A percentile compares a stretch with the other conserved stretches of the same genome.
phyloP scores from a whole-genome alignment of 1,140 invertebrate species.

The Babylonia areolata region DNA sequence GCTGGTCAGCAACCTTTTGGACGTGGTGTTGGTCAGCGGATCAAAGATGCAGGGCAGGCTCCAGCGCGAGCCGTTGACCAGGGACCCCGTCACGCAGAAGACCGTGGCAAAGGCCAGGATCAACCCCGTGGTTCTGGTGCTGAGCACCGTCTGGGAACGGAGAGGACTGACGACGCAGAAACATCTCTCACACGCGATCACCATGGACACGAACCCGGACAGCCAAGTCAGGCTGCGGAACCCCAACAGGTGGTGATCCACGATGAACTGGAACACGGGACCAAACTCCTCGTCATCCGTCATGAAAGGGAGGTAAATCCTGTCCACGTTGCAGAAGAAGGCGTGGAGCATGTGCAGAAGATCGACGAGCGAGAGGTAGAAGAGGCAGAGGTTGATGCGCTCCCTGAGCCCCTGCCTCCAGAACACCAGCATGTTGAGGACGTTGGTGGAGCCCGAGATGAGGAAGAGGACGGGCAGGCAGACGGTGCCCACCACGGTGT shows the following conservation, averaged over 20 bases:
- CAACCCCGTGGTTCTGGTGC: background rate
- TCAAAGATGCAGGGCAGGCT: background rate
- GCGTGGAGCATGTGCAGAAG: background rate
- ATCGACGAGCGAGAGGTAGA: background rate
- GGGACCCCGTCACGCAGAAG: background rate
- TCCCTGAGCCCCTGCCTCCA: background rate
- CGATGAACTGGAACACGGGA: conserved; percentile 29
- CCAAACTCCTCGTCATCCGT: background rate
- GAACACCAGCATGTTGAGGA: conserved; percentile 3
- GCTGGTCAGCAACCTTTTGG: background rate
- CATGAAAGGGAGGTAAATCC: background rate
- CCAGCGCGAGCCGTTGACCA: background rate
- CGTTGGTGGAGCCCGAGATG: background rate
- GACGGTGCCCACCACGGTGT: background rate
- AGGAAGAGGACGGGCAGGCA: background rate
- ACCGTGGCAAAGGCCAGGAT: background rate
- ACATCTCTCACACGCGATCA: conserved; percentile 40
- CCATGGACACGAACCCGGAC: conserved; percentile 24
- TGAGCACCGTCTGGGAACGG: conserved; percentile 11
- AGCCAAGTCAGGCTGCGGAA: conserved; percentile 24
- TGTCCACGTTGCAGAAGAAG: conserved; percentile 1
- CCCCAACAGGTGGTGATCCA: conserved; percentile 19
- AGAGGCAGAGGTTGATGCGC: conserved; percentile 20
- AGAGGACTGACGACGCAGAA: conserved; percentile 39
- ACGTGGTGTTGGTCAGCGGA: background rate